Conservation (phyloP, 2,888 invertebrate genomes). For the Napeogenes inachia region DNA sequence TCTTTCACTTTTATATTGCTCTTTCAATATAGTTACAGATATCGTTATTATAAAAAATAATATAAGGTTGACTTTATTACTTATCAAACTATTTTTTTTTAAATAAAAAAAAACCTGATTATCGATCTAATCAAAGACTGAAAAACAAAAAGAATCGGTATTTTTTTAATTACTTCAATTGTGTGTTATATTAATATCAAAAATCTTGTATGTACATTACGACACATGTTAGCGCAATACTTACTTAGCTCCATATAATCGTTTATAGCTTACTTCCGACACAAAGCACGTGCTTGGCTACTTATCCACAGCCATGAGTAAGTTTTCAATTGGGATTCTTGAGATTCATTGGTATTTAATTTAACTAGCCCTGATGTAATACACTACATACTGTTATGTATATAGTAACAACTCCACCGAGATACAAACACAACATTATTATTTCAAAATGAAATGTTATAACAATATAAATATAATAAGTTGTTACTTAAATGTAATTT, state of each 20-base stretch:
- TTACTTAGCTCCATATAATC: background rate
- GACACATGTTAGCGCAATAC: background rate
- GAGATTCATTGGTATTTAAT: conserved; percentile 1
- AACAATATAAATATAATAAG: too few species aligned
- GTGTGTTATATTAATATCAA: background rate
- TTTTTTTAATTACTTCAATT: too few species aligned
- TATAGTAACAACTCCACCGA: background rate
- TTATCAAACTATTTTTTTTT: too few species aligned
- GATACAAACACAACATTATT: background rate
- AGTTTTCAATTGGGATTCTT: conserved; percentile 2
- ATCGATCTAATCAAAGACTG: too few species aligned
- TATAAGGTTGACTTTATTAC: too few species aligned
- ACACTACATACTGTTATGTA: background rate
- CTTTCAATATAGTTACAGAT: too few species aligned
- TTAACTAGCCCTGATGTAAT: background rate
- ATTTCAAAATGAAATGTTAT: background rate
- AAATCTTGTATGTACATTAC: background rate
- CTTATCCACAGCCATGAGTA: background rate
- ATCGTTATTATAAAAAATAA: too few species aligned
- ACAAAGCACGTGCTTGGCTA: background rate
- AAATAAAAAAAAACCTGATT: too few species aligned
- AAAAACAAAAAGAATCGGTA: too few species aligned
- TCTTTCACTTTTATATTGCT: too few species aligned
- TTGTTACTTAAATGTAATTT: too few species aligned
- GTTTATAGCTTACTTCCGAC: background rate